Conservation (phyloP, 1,140 invertebrate species). For the Chlorops oryzae region DNA sequence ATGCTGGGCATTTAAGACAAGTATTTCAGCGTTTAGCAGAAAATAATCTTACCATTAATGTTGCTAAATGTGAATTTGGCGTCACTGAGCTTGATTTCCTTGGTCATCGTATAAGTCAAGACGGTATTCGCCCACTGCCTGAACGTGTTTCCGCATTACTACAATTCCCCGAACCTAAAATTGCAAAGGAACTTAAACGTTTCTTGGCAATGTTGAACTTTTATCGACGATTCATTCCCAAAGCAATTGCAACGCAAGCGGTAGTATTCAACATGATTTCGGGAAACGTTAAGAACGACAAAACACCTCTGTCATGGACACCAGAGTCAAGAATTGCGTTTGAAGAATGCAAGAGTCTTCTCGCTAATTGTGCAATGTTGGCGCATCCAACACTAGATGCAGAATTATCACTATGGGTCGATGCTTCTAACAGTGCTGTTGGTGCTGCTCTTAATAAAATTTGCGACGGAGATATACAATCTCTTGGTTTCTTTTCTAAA, state of each 20-base stretch:
- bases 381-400: neutral
- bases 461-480: neutral
- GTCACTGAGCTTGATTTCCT: too few relatives aligned
- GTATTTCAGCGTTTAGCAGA: conserved; percentile 23
- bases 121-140: too few relatives aligned
- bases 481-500: conserved; percentile 1
- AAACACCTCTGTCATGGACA: neutral
- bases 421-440: neutral
- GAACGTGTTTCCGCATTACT: too few relatives aligned
- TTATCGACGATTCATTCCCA: conserved; percentile 1
- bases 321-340: neutral
- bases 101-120: too few relatives aligned
- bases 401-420: neutral
- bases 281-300: neutral
- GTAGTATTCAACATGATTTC: neutral
- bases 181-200: neutral
- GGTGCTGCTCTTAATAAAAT: neutral
- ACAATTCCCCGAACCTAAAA: neutral
- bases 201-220: neutral
- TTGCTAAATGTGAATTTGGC: conserved; percentile 28
- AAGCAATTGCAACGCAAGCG: neutral
- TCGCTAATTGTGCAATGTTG: neutral
- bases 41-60: conserved; percentile 27
- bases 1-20: conserved; percentile 23
- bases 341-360: neutral